Percentiles rank a stretch among this genome's conserved stretches.
These are phyloP conservation scores for Ptychodera flava DNA, from an alignment of 35 echinoderm and acorn worm species.

Conservation along the genomic window DNA sequence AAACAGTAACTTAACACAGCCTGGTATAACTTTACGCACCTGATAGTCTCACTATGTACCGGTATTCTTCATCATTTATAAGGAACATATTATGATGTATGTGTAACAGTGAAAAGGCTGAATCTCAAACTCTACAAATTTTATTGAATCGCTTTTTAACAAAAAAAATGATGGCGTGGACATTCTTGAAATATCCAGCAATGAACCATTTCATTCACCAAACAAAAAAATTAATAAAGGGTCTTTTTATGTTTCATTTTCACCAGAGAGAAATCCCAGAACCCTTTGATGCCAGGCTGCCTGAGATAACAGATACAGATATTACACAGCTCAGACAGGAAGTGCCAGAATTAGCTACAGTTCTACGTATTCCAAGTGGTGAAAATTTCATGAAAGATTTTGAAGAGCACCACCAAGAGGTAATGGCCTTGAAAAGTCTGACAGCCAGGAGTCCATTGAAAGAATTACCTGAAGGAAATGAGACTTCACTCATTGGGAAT, in stretches of 20 bases:
- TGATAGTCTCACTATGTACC: no score
- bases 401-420: not conserved
- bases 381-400: conserved; percentile 14
- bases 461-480: not conserved
- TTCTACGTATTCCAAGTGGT: conserved; percentile 36
- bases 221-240: no score
- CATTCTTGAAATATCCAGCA: no score
- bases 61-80: no score
- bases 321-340: conserved; percentile 42
- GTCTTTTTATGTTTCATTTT: conserved; percentile 3
- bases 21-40: no score
- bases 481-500: not conserved
- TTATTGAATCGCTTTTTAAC: no score
- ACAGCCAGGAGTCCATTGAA: not conserved
- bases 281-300: conserved; percentile 49
- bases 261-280: conserved; percentile 39
- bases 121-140: no score
- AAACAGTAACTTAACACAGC: no score
- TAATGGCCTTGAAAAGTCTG: not conserved
- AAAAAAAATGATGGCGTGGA: no score
- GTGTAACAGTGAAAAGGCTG: no score
- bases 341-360: conserved; percentile 62
- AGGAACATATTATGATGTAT: no score
- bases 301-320: conserved; percentile 41
- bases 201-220: no score